Percentiles rank a stretch among this genome's conserved stretches.
These are phyloP conservation scores for Emys orbicularis DNA, from an alignment of 2,797 vertebrate genomes.

Conservation along the genomic window DNA sequence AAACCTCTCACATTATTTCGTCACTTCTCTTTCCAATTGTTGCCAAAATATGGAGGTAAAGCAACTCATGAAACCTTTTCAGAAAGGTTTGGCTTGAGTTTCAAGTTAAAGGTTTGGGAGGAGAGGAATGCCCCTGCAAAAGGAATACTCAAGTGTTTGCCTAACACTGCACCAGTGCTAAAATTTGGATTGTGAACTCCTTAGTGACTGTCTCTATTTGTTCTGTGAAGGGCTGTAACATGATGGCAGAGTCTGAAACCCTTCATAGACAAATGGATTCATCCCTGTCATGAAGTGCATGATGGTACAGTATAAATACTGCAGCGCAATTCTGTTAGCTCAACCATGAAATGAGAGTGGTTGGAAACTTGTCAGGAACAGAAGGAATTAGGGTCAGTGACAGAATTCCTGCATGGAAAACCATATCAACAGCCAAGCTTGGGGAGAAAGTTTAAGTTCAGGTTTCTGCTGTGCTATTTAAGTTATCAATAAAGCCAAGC, in stretches of 20 bases:
- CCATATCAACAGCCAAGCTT: fast-evolving
- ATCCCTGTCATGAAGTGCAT: fast-evolving
- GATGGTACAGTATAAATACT: not conserved
- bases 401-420: not conserved
- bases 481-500: not conserved
- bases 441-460: not conserved
- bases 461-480: not conserved
- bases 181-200: fast-evolving
- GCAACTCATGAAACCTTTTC: not conserved
- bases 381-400: not conserved
- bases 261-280: not conserved
- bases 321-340: not conserved
- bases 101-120: not conserved
- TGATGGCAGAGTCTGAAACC: not conserved
- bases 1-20: not conserved
- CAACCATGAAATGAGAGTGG: not conserved
- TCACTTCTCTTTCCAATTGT: not conserved
- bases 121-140: not conserved
- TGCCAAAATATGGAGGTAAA: not conserved
- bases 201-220: not conserved
- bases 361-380: not conserved
- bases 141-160: not conserved
- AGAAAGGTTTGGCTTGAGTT: not conserved
- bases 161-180: not conserved
- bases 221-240: not conserved